phyloP scores from a whole-genome alignment of 2,113 vertebrate species.

The Prolemur simus region DNA sequence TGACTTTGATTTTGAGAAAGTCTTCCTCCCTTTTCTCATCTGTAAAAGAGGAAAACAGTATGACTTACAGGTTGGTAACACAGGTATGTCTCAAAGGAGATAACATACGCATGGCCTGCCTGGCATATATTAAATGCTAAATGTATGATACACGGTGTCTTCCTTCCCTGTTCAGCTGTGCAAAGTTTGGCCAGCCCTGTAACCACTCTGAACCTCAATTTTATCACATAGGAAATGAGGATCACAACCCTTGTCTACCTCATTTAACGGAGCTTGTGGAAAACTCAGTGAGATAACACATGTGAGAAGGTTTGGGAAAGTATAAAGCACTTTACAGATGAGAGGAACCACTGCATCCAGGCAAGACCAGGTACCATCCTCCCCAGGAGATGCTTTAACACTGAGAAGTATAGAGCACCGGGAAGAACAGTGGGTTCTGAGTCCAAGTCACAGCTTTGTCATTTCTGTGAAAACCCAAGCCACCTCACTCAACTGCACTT shows the following conservation, averaged over 20 bases:
- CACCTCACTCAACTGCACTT: not conserved
- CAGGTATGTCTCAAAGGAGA: not conserved
- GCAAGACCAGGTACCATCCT: not conserved
- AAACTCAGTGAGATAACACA: not conserved
- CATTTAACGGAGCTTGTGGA: not conserved
- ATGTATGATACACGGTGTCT: not conserved
- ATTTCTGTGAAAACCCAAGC: not conserved
- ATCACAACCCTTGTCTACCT: not conserved
- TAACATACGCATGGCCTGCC: fast-evolving
- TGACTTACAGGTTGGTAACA: not conserved
- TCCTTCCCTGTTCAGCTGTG: not conserved
- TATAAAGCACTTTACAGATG: not conserved
- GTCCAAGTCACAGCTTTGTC: not conserved
- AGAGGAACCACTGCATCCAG: not conserved
- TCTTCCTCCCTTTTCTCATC: not conserved
- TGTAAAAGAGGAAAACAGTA: not conserved
- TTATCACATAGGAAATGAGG: not conserved
- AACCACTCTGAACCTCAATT: not conserved
- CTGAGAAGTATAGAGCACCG: not conserved
- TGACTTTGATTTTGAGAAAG: not conserved
- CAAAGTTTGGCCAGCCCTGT: not conserved
- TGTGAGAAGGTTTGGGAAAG: not conserved
- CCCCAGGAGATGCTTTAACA: not conserved
- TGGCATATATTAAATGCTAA: not conserved
- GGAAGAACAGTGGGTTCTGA: not conserved